Evolutionary conservation across 2,797 vertebrate species (phyloP), one percentile per base, ranked within the genome.

Genomic region (Pyrocephalus nanus): DNA sequence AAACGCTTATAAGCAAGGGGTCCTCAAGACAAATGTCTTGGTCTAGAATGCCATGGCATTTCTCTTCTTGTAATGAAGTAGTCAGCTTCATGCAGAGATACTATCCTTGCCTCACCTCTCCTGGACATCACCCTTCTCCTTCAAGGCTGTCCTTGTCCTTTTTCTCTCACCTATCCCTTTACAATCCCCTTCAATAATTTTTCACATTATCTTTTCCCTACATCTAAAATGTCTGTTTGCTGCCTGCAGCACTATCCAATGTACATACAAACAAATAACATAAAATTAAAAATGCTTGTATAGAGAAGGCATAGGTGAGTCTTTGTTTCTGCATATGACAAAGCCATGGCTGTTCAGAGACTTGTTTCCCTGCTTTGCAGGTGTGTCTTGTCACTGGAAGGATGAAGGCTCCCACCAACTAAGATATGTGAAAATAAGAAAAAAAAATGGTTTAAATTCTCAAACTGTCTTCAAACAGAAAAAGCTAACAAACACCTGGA

Each of bases 1-100:
- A 70, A 82, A 64, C 1, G 9, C 48, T 86, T 82, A 60, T 79
- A 83, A 91, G 34, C 8, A 72, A 92, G 65, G 88, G 54, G 72
- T 96, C 80, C 71, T 92, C 40, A 95, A 93, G 84, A 80, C 19
- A 93, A 95, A 93, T 9, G 10, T 38, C 77, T 85, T 86, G 43
- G 57, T 92, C 51, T 88, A 93, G 88, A 97, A 96, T 95, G 74
- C 13, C 54, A 81, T 97, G 96, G 95, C 92, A 57, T 26, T 25
- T 42, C 27, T 97, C 94, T 75, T 77, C 66, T 95, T 65, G 87
- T 97, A 97, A 93, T 96, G 95, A 97, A 97, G 90, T 53, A 97
- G 79, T 97, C 91, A 96, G 75, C 61, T 80, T 83, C 86, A n/a
- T 13, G n/a, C 55, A 67, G 78, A 51, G 29, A 70, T 47, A 34